Conservation (phyloP, 2,797 vertebrate genomes). For the Acanthiza pusilla region DNA sequence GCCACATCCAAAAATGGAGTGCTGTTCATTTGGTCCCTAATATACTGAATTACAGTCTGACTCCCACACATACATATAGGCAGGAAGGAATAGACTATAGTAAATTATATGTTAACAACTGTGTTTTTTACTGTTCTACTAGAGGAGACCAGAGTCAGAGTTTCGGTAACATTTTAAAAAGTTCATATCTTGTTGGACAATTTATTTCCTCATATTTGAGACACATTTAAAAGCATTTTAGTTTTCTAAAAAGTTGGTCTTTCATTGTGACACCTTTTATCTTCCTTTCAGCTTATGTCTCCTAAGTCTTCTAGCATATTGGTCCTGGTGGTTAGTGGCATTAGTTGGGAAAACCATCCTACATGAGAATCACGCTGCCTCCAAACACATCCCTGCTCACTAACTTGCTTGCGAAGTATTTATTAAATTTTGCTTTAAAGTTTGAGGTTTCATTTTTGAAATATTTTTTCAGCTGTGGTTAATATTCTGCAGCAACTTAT, state of each 20-base stretch:
- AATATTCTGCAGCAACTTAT: not conserved
- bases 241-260: not conserved
- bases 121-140: not conserved
- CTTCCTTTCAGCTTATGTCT: not conserved
- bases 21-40: not conserved
- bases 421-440: not conserved
- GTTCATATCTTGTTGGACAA: not conserved
- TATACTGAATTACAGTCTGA: not conserved
- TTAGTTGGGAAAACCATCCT: not conserved
- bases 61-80: not conserved
- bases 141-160: not conserved
- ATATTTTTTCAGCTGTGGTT: not conserved
- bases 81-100: not conserved
- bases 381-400: not conserved
- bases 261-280: not conserved
- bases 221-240: not conserved
- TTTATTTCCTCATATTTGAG: not conserved
- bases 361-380: not conserved
- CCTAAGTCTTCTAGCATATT: not conserved
- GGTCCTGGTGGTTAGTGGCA: fast-evolving
- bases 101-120: not conserved
- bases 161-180: not conserved
- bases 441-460: not conserved
- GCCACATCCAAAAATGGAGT: not conserved
- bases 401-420: not conserved